These are phyloP conservation scores for Anticlea derivata DNA, from an alignment of 2,888 invertebrate species.

Conservation along the genomic window DNA sequence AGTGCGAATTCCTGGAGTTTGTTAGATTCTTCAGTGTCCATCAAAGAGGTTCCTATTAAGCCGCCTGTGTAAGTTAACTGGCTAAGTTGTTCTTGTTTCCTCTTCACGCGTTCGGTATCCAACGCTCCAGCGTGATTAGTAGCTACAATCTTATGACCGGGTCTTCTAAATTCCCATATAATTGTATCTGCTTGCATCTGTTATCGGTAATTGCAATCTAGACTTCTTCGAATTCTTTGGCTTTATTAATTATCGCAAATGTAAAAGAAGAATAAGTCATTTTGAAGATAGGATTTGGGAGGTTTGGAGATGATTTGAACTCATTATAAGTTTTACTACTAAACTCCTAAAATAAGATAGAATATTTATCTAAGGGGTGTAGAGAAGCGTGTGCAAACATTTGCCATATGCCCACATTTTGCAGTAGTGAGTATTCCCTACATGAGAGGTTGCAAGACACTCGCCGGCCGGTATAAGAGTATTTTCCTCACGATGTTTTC, in stretches of 20 bases:
- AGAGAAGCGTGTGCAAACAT: too few species aligned
- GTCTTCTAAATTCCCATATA: conserved; percentile 68
- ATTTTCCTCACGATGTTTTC: too few species aligned
- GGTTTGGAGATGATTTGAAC: conserved; percentile 23
- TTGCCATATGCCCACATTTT: too few species aligned
- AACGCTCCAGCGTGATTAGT: conserved; percentile 61
- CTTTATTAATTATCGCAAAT: conserved; percentile 46
- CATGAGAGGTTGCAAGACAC: too few species aligned
- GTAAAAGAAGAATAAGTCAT: conserved; percentile 41
- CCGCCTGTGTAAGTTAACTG: neutral
- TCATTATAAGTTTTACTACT: conserved; percentile 22
- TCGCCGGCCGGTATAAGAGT: too few species aligned
- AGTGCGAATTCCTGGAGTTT: conserved; percentile 24
- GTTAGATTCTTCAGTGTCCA: conserved; percentile 28
- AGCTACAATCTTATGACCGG: conserved; percentile 63
- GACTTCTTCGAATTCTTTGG: conserved; percentile 45
- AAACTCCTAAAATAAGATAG: too few species aligned
- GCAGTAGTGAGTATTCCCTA: too few species aligned
- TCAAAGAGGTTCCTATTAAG: conserved; percentile 30
- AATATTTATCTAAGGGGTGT: too few species aligned
- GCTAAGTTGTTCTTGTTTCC: conserved; percentile 22
- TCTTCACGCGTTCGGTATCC: conserved; percentile 36
- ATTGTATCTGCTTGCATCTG: conserved; percentile 61
- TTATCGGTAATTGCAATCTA: conserved; percentile 53
- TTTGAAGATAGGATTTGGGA: conserved; percentile 34